Conservation (phyloP, 2,888 invertebrate genomes). For the Sicus ferrugineus region DNA sequence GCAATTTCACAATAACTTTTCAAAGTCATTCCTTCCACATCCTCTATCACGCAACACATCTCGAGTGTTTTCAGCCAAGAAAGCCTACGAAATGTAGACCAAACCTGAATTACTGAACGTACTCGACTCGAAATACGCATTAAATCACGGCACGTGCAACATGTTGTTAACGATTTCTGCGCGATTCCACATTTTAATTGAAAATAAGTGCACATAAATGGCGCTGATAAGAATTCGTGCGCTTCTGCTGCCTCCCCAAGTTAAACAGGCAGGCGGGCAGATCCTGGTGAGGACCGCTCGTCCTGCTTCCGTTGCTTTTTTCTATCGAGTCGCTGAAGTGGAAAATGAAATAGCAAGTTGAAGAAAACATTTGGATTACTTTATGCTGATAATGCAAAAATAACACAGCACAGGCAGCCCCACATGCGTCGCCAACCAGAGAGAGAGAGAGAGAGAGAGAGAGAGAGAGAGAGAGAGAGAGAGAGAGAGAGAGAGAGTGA, state of each 20-base stretch:
- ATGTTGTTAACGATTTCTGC: not conserved
- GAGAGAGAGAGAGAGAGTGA: too few species aligned
- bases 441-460: too few species aligned
- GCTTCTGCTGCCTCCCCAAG: not conserved
- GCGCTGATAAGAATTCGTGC: not conserved
- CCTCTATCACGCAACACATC: too few species aligned
- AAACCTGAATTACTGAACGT: too few species aligned
- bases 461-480: too few species aligned
- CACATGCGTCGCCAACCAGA: too few species aligned
- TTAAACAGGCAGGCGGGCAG: not conserved
- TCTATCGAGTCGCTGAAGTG: not conserved
- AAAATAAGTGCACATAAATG: not conserved
- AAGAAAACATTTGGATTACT: conserved; percentile 8
- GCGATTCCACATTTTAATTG: not conserved
- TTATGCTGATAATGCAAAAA: not conserved
- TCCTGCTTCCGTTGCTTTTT: not conserved
- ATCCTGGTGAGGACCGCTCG: not conserved
- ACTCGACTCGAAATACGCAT: too few species aligned
- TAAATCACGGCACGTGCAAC: not conserved
- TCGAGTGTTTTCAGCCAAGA: too few species aligned
- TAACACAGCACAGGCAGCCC: too few species aligned
- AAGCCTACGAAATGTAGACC: too few species aligned
- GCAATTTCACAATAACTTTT: too few species aligned
- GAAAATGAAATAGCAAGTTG: conserved; percentile 14
- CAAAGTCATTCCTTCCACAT: too few species aligned